Evolutionary conservation across 1,140 invertebrate genomes (phyloP).

Genomic region (Drosophila nannoptera): DNA sequence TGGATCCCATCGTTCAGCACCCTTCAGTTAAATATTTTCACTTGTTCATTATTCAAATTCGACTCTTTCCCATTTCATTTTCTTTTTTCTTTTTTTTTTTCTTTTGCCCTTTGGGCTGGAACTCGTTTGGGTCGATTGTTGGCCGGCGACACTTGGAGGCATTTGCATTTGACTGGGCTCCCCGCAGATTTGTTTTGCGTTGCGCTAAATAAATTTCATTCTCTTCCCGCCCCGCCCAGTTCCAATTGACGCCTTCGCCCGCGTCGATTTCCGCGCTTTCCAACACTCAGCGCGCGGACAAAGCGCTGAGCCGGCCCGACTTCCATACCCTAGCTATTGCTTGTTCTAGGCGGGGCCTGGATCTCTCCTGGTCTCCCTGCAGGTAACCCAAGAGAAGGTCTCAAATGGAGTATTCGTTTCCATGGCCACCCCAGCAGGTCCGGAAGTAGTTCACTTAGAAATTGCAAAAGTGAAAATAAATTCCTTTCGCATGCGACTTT

Average conservation of each 20-base stretch:
- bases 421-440: no score
- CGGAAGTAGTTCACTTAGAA: no score
- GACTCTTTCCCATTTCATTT: not conserved
- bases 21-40: constrained; percentile 33
- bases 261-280: constrained; percentile 10
- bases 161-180: constrained; percentile 11
- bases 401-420: no score
- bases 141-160: constrained; percentile 6
- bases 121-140: constrained; percentile 32
- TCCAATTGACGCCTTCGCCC: constrained; percentile 27
- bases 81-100: constrained; percentile 16
- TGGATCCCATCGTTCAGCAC: constrained; percentile 10
- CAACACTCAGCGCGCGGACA: not conserved
- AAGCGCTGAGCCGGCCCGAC: no score
- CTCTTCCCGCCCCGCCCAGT: not conserved
- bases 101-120: constrained; percentile 11
- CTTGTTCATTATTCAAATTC: constrained; percentile 42
- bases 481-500: no score
- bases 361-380: no score
- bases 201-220: constrained; percentile 35
- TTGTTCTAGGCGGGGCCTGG: no score
- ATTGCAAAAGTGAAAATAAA: no score
- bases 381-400: no score
- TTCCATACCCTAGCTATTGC: no score
- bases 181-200: constrained; percentile 13